phyloP scores from a whole-genome alignment of 2,888 invertebrate genomes.

The Hypomecis atomaria region DNA sequence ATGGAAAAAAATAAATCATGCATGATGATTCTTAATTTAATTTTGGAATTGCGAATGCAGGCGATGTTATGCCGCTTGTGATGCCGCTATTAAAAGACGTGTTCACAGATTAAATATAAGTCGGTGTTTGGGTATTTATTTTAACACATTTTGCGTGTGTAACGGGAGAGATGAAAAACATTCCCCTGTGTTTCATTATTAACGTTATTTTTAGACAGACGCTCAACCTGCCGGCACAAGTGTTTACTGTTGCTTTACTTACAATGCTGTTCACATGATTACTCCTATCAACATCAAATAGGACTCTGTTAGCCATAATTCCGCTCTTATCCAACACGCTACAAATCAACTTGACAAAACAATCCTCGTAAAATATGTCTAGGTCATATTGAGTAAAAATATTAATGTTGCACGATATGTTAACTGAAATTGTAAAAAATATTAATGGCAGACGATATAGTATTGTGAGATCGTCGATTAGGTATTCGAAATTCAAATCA shows the following conservation, averaged over 20 bases:
- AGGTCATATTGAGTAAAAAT: conserved; percentile 60
- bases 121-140: conserved; percentile 78
- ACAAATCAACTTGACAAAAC: conserved; percentile 68
- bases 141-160: conserved; percentile 83
- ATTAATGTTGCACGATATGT: conserved; percentile 69
- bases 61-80: conserved; percentile 78
- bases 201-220: conserved; percentile 79
- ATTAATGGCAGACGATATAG: conserved; percentile 68
- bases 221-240: conserved; percentile 80
- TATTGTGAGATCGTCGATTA: conserved; percentile 70
- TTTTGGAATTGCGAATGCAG: conserved; percentile 74
- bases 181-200: conserved; percentile 84
- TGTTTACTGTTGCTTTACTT: conserved; percentile 77
- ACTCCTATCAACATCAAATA: conserved; percentile 44
- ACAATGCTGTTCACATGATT: conserved; percentile 75
- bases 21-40: conserved; percentile 69
- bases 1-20: conserved; percentile 76
- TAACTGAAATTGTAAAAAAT: conserved; percentile 59
- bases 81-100: conserved; percentile 79
- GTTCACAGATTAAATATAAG: conserved; percentile 50
- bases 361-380: conserved; percentile 61
- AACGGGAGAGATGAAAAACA: conserved; percentile 83
- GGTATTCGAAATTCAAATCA: conserved; percentile 73
- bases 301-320: conserved; percentile 39
- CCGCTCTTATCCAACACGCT: conserved; percentile 40